Percentiles rank a stretch among this genome's conserved stretches.
Conservation (phyloP, 2,888 invertebrate species). For the Apamea anceps region DNA sequence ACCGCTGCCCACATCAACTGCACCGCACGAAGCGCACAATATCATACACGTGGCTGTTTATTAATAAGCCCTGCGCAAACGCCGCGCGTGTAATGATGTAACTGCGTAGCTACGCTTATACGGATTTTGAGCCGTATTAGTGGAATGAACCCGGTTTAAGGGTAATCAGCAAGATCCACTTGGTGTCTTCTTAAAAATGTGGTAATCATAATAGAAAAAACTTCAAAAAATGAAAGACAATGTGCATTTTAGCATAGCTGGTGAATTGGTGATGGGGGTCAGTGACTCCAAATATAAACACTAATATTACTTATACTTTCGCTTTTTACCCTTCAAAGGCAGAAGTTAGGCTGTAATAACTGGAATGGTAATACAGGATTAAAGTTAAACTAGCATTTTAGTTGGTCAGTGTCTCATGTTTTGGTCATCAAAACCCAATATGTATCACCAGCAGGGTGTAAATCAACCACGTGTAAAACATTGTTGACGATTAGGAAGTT, state of each 20-base stretch:
- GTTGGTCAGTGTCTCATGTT: no score
- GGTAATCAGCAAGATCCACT: background rate
- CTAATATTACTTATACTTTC: background rate
- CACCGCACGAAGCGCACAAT: conserved; percentile 71
- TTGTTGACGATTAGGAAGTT: conserved; percentile 41
- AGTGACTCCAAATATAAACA: background rate
- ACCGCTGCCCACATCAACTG: conserved; percentile 54
- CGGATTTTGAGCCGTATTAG: conserved; percentile 60
- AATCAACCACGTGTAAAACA: conserved; percentile 30
- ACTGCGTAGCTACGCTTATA: conserved; percentile 78
- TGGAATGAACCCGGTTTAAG: background rate
- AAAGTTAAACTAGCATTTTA: background rate
- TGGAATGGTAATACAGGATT: background rate
- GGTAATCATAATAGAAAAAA: background rate
- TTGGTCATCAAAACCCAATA: background rate
- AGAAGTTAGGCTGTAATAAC: background rate
- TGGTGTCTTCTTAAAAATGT: background rate
- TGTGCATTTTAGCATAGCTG: no score
- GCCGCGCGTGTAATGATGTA: conserved; percentile 84
- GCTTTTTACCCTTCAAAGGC: background rate
- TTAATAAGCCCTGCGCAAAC: conserved; percentile 85
- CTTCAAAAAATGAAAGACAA: background rate
- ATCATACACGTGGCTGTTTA: conserved; percentile 86
- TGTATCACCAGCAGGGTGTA: background rate
- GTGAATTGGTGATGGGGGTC: background rate